Evolutionary conservation across 2,797 vertebrate species (phyloP), one percentile per base, ranked within the genome.

Genomic region (Tadarida brasiliensis): DNA sequence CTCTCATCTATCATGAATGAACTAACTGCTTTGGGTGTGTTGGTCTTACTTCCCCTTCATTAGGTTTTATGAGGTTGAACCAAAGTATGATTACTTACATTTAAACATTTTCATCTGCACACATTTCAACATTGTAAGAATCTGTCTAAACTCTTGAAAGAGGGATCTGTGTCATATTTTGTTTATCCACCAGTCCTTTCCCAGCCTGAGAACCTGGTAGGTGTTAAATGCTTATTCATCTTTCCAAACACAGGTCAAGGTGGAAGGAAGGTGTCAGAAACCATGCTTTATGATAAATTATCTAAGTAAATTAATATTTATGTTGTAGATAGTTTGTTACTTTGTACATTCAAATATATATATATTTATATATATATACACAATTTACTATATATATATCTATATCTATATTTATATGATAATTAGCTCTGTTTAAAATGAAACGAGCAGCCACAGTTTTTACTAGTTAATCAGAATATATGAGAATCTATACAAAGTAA

Each of bases 351-450:
- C 17, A 56, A 89, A 10, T 59, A 61, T 67, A 0, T 85, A 8
- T 70, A 0, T 44, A 12, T 67, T 30, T 17, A 7, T 33, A 28
- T 33, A 17, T 2, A 59, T 8, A 33, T 10, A 49, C 22, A 22
- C 10, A 16, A 26, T 88, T 63, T 8, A 33, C 94, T 51, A 57
- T 70, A 20, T 17, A 5, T 63, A 24, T 70, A 77, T 44, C 4
- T 70, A 2, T 19, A 44, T 33, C 17, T 91, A 49, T 57, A n/a
- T 71, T 22, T 82, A 70, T 17, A 77, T 51, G 44, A 88, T n/a
- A 77, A 94, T 74, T 61, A 86, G 44, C 7, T 94, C 83, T 74
- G 9, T 59, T 90, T 65, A 90, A 91, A 94, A 61, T 81, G 20
- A 90, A 91, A 67, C 12, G 84, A n/a, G 59, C 63, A 70, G 26